Base-by-base conservation (phyloP, 2,797 vertebrate species). In the Gouania willdenowi region DNA sequence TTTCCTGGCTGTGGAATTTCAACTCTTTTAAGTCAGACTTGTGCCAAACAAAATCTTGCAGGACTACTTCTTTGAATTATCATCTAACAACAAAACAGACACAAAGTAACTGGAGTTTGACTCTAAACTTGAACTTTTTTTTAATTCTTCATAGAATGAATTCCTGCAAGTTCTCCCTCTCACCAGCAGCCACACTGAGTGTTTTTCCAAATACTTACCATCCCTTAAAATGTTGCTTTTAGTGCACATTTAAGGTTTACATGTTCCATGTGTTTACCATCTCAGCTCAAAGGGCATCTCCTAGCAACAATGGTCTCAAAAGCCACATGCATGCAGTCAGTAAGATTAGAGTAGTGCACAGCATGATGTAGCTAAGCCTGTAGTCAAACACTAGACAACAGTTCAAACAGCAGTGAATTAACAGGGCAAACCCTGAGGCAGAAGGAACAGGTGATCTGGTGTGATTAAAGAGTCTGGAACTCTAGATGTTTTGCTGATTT, bases 301-400 rank as follows among this genome's bases (percentile, higher is more conserved):
- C 75, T 80, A 77, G 86, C 85, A 88, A 89, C 86, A 16, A 54
- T 26, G 44, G 27, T 48, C 46, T 58, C 58, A 59, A 72, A 81
- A 75, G 66, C 50, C 65, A 60, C 68, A 64, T 65, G 55, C 46
- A 62, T 72, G 67, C 67, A 75, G 67, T 71, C 61, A 73, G 53
- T 64, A 43, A 71, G 56, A 49, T 61, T 49, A 71, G 75, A 68
- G 51, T 47, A 76, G 44, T 43, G 64, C 51, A 65, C 31, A 18
- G 72, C 23, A 12, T 31, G 18, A 72, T 25, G 13, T 47, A 66
- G 75, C 52, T 48, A 49, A 64, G 55, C 41, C 49, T 53, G 38
- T 31, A 23, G 79, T 89, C 54, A n/a, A n/a, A n/a, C n/a, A 52
- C 81, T 64, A 83, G 67, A 76, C 70, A 85, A 88, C 84, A 48